Percentiles rank a stretch among this genome's conserved stretches.
phyloP scores from a whole-genome alignment of 2,888 invertebrate species.

The Chalcis sispes region DNA sequence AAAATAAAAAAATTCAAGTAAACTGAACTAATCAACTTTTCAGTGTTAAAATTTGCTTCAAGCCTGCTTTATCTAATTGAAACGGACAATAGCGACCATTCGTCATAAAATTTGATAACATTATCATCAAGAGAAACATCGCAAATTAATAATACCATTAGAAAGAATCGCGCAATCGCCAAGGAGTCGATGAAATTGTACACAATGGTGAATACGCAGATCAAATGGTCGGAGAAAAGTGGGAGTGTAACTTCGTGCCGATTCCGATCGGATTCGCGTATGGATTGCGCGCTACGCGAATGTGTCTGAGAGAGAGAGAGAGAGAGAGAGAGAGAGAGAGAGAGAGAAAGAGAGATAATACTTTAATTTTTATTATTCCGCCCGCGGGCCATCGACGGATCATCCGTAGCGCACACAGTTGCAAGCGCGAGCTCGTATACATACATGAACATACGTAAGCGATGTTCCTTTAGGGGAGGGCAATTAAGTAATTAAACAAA shows the following conservation, averaged over 20 bases:
- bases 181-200: conserved; percentile 39
- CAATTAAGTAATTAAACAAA: conserved; percentile 78
- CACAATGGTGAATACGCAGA: background rate
- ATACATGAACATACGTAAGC: background rate
- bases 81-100: conserved; percentile 18
- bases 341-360: no score
- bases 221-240: conserved; percentile 27
- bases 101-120: background rate
- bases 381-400: conserved; percentile 63
- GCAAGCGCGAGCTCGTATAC: conserved; percentile 45
- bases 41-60: background rate
- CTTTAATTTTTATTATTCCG: conserved; percentile 57
- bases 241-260: conserved; percentile 52
- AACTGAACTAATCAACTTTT: no score
- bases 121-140: no score
- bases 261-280: conserved; percentile 59
- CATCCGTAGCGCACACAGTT: conserved; percentile 54
- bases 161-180: background rate
- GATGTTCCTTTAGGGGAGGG: conserved; percentile 68
- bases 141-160: background rate
- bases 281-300: conserved; percentile 27
- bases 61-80: conserved; percentile 20
- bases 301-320: no score
- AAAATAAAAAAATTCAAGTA: no score
- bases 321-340: no score